Base-by-base conservation (phyloP, 2,113 vertebrate species). In the Aegithalos caudatus region DNA sequence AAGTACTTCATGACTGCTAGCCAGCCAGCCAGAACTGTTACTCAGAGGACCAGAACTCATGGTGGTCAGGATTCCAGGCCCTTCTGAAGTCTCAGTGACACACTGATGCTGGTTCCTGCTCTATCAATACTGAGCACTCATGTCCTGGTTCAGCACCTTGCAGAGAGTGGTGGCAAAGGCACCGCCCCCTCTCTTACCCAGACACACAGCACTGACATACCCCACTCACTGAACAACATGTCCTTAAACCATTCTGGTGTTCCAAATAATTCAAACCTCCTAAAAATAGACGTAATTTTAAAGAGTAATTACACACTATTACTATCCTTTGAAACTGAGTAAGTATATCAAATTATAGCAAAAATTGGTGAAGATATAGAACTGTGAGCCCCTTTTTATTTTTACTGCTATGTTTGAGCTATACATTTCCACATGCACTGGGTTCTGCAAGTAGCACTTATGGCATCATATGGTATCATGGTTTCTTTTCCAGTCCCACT, bases 221-320 rank as follows among this genome's bases (percentile, higher is more conserved):
- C 33, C 40, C 0, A 0, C 61, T 86, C 33, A 18, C 50, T 51
- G 82, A 89, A 86, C 61, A 77, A 20, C 0, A 1, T 78, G 67
- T 88, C 67, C 86, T 88, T 71, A 82, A 82, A 83, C 27, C 31
- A 47, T 66, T 54, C 47, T 31, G 58, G 29, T 66, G n/a, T 57
- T 92, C 90, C 95, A 13, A 92, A 85, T 94, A 88, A 92, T 93
- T 93, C 81, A 94, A 93, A 66, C 13, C 33, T 78, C 70, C 94
- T 94, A 92, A 96, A 91, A 95, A 95, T 92, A 87, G 31, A 35
- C 28, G 29, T 66, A 1, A 77, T 88, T 90, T 94, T 66, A 14
- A 96, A 88, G 42, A 90, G 48, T 88, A 93, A 92, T 95, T 94
- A 56, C 66, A 69, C 56, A 82, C 42, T 69, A 69, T n/a, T 65